phyloP scores from a whole-genome alignment of 2,888 invertebrate species.

The Agrotis exclamationis region DNA sequence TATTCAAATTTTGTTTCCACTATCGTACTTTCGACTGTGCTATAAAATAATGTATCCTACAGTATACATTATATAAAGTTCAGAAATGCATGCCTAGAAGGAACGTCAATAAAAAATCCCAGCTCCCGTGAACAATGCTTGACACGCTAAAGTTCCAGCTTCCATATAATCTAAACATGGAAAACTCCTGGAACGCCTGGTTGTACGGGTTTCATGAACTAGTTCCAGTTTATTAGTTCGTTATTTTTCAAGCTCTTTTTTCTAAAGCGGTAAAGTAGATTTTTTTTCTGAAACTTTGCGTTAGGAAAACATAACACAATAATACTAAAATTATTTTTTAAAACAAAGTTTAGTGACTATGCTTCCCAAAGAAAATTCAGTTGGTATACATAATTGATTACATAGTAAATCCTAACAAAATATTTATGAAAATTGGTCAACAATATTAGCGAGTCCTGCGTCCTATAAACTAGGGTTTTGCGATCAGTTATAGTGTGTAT shows the following conservation, averaged over 20 bases:
- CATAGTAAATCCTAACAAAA: too few species aligned
- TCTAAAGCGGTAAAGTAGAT: neutral
- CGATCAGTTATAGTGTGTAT: too few species aligned
- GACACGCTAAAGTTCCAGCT: slow-evolving; percentile 37
- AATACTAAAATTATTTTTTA: neutral
- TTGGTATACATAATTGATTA: too few species aligned
- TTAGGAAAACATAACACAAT: neutral
- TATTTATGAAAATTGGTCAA: too few species aligned
- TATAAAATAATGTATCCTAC: too few species aligned
- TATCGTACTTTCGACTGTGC: too few species aligned
- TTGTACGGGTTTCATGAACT: slow-evolving; percentile 20
- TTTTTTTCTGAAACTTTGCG: neutral
- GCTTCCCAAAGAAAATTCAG: too few species aligned
- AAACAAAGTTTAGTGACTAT: too few species aligned
- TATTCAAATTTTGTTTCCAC: too few species aligned
- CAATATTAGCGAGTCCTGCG: too few species aligned
- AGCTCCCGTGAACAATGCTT: slow-evolving; percentile 46
- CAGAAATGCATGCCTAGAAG: neutral
- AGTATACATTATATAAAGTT: too few species aligned
- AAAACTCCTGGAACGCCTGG: slow-evolving; percentile 25
- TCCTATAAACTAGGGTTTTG: too few species aligned
- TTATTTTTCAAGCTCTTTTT: slow-evolving; percentile 1
- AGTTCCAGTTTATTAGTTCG: slow-evolving; percentile 38
- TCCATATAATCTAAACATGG: slow-evolving; percentile 16
- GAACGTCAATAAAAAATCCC: slow-evolving; percentile 31